These are phyloP conservation scores for Forbesichthys agassizii DNA, from an alignment of 2,113 vertebrate genomes.

Conservation along the genomic window DNA sequence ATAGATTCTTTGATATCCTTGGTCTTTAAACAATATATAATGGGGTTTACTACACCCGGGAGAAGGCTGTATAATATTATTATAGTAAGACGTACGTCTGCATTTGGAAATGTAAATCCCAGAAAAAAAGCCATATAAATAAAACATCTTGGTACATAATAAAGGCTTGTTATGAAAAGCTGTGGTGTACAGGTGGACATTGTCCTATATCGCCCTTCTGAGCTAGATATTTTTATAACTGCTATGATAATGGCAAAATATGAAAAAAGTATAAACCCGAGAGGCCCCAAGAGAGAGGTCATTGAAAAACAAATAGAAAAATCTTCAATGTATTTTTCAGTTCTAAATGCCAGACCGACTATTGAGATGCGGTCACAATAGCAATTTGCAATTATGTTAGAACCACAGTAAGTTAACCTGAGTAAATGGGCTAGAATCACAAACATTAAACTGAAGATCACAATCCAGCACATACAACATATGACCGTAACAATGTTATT, in stretches of 20 bases:
- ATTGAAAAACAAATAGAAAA: conserved; percentile 45
- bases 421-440: conserved; percentile 14
- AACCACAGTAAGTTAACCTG: conserved; percentile 54
- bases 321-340: neutral
- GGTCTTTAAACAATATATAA: conserved; percentile 69
- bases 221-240: conserved; percentile 58
- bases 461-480: conserved; percentile 56
- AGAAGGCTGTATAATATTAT: conserved; percentile 65
- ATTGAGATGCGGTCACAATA: conserved; percentile 67
- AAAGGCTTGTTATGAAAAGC: conserved; percentile 60
- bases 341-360: conserved; percentile 50
- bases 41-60: conserved; percentile 62
- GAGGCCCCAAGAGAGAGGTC: conserved; percentile 64
- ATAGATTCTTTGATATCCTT: conserved; percentile 63
- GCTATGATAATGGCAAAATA: conserved; percentile 54
- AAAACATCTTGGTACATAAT: conserved; percentile 62
- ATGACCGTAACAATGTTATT: conserved; percentile 50
- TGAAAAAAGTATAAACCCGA: conserved; percentile 65
- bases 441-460: conserved; percentile 39
- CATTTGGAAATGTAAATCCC: conserved; percentile 37
- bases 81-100: conserved; percentile 36
- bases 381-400: conserved; percentile 66
- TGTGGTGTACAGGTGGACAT: conserved; percentile 71
- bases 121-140: conserved; percentile 54
- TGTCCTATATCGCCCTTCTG: conserved; percentile 42